phyloP scores from a whole-genome alignment of 2,113 vertebrate genomes.

The Cavia porcellus region DNA sequence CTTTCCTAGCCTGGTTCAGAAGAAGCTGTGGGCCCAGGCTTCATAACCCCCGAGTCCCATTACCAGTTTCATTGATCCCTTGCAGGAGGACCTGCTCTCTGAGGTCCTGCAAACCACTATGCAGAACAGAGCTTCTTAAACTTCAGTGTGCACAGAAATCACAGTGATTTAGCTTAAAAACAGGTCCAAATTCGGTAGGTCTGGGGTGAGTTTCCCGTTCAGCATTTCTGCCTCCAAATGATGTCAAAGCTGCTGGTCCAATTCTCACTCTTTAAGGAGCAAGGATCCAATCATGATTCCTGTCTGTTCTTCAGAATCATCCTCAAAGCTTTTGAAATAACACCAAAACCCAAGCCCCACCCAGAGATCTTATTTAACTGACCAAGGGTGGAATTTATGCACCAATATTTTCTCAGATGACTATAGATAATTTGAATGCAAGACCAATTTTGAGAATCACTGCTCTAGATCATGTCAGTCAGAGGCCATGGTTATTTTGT shows the following conservation, averaged over 20 bases:
- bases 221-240: neutral
- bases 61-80: neutral
- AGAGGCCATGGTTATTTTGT: neutral
- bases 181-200: neutral
- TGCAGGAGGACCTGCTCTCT: neutral
- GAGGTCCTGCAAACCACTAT: neutral
- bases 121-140: neutral
- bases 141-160: neutral
- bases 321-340: neutral
- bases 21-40: neutral
- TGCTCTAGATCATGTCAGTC: neutral
- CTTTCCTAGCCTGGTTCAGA: neutral
- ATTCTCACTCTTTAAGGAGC: neutral
- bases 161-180: neutral
- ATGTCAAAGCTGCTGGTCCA: fast-evolving
- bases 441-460: constrained; percentile 6
- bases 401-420: neutral
- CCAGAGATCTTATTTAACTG: neutral
- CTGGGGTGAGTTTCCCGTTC: neutral
- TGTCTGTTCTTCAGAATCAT: neutral
- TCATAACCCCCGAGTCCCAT: neutral
- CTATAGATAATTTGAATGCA: neutral
- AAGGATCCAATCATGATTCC: neutral
- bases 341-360: neutral
- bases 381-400: neutral